Conservation (phyloP, 2,888 invertebrate species). For the Cyclophora punctaria region DNA sequence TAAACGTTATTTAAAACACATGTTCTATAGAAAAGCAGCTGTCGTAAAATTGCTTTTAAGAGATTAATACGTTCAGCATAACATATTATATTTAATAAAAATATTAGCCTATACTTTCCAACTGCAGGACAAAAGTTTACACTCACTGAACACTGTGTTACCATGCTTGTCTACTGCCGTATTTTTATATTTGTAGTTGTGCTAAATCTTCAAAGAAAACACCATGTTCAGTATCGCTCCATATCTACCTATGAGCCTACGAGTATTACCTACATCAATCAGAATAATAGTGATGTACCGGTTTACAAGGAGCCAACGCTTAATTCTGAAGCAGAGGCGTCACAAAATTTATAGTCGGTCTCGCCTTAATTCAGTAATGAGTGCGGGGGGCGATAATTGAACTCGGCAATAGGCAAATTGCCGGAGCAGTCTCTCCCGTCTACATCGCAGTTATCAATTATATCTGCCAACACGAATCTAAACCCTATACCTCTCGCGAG, state of each 20-base stretch:
- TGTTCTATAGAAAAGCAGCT: too few species aligned
- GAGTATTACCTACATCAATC: background rate
- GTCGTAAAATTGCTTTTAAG: too few species aligned
- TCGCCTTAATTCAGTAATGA: conserved; percentile 71
- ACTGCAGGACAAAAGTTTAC: too few species aligned
- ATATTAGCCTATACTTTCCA: too few species aligned
- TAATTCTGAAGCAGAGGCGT: conserved; percentile 60
- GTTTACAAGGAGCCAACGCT: conserved; percentile 41
- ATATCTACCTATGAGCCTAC: too few species aligned
- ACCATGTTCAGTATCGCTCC: too few species aligned
- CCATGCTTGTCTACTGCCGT: too few species aligned
- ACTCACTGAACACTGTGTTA: too few species aligned
- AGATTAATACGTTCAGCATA: too few species aligned
- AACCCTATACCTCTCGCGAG: conserved; percentile 33
- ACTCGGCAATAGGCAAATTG: conserved; percentile 72
- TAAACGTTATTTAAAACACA: conserved; percentile 3
- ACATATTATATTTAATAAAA: too few species aligned
- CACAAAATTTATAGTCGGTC: conserved; percentile 61
- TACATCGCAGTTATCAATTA: conserved; percentile 33
- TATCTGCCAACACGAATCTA: conserved; percentile 21
- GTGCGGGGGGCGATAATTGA: conserved; percentile 74
- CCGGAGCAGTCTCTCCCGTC: conserved; percentile 48
- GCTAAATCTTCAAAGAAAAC: too few species aligned
- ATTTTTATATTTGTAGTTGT: too few species aligned
- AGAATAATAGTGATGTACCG: conserved; percentile 22